These are phyloP conservation scores for Tarsius wallacei DNA, from an alignment of 2,797 vertebrate genomes.

Conservation along the genomic window DNA sequence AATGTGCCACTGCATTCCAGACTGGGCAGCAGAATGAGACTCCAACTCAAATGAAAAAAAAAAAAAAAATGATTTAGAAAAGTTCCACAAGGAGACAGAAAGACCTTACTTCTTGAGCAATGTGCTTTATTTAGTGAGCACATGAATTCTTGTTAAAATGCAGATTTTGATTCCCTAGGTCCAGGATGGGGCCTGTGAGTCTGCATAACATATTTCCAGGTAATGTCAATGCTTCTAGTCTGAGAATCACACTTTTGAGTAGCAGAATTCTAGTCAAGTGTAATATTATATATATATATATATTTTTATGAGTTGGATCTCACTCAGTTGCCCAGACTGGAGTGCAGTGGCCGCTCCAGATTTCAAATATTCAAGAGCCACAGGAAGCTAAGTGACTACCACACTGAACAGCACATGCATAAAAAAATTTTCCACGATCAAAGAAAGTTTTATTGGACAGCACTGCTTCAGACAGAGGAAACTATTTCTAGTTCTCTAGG, in stretches of 20 bases:
- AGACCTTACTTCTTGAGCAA: background rate
- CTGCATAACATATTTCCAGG: background rate
- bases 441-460: background rate
- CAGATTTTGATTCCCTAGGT: background rate
- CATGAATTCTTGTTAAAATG: background rate
- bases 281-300: too few relatives aligned
- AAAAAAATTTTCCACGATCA: background rate
- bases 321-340: too few relatives aligned
- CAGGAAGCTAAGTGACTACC: background rate
- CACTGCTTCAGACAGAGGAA: background rate
- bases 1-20: too few relatives aligned
- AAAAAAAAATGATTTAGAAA: conserved; percentile 3
- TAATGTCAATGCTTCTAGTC: background rate
- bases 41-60: too few relatives aligned
- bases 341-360: too few relatives aligned
- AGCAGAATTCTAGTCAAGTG: background rate
- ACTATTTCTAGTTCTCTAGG: background rate
- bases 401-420: fast-evolving
- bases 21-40: too few relatives aligned
- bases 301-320: too few relatives aligned
- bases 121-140: background rate
- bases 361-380: background rate
- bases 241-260: background rate
- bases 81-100: background rate
- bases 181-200: background rate